Percentiles rank a stretch among this genome's conserved stretches.
phyloP scores from a whole-genome alignment of 2,797 vertebrate genomes.

The Monodelphis domestica region DNA sequence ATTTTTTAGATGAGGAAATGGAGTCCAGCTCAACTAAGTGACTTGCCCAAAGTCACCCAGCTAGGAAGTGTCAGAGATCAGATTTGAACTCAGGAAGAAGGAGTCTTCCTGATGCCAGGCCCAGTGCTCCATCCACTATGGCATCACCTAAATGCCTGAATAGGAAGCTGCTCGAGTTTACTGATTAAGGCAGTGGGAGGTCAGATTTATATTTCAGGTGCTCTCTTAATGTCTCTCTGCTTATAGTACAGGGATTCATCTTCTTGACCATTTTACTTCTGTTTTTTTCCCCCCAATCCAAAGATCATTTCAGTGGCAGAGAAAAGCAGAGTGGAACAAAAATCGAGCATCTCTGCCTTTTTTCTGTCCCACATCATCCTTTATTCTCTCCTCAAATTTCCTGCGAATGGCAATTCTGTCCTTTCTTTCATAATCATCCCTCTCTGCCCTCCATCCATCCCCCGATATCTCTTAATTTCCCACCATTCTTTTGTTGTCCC shows the following conservation, averaged over 20 bases:
- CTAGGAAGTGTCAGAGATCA: not conserved
- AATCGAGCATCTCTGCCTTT: not conserved
- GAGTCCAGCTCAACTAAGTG: not conserved
- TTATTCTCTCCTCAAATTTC: not conserved
- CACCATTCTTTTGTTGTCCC: not conserved
- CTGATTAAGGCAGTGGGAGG: not conserved
- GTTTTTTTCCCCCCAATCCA: not conserved
- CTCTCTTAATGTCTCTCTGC: too few relatives aligned
- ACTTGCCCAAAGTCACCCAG: too few relatives aligned
- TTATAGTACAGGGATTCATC: not conserved
- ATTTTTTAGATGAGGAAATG: not conserved
- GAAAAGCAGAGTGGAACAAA: not conserved
- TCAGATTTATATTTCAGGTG: too few relatives aligned
- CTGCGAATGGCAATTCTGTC: not conserved
- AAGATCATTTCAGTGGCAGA: not conserved
- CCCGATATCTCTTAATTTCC: not conserved
- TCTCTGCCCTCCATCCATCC: too few relatives aligned
- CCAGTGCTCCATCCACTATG: too few relatives aligned
- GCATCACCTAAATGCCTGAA: not conserved
- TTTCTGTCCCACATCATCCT: not conserved
- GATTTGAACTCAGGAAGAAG: not conserved
- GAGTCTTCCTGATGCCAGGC: not conserved
- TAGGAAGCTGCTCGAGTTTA: not conserved
- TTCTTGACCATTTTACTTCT: not conserved
- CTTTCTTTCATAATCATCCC: not conserved